A percentile compares a stretch with the other conserved stretches of the same genome.
Evolutionary conservation across 2,888 invertebrate species (phyloP).

Genomic region (Helleia helle): DNA sequence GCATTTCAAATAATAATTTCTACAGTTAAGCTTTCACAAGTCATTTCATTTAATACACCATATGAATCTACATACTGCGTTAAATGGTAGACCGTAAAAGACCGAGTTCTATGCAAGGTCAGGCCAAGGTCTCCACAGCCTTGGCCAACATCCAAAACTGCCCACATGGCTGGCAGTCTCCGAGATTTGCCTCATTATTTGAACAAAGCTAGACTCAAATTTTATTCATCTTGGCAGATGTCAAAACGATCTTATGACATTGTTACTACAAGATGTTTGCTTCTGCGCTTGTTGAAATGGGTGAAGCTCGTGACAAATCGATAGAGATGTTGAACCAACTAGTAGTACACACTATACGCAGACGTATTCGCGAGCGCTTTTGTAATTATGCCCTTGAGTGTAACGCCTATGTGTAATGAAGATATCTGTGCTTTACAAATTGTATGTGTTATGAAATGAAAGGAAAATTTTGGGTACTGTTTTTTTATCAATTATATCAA

Average conservation of each 20-base stretch:
- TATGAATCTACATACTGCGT: neutral
- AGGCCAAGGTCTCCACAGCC: neutral
- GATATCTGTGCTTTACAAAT: too few species aligned
- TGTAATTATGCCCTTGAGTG: neutral
- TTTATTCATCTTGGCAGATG: neutral
- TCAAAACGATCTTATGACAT: neutral
- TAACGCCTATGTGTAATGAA: neutral
- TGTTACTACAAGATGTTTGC: neutral
- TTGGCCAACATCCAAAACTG: conserved; percentile 4
- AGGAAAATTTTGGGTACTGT: too few species aligned
- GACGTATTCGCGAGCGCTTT: neutral
- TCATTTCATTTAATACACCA: too few species aligned
- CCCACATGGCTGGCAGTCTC: neutral
- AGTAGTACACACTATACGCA: neutral
- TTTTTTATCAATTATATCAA: too few species aligned
- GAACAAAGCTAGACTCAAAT: neutral
- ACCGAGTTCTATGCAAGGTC: conserved; percentile 4
- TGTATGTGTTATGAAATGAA: too few species aligned
- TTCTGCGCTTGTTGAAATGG: neutral
- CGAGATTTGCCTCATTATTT: neutral
- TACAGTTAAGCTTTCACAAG: too few species aligned
- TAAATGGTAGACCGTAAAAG: neutral
- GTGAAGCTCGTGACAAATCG: neutral
- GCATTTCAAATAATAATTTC: too few species aligned
- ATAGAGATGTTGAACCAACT: neutral